Conservation (phyloP, 2,888 invertebrate species). For the Protonemura montana region DNA sequence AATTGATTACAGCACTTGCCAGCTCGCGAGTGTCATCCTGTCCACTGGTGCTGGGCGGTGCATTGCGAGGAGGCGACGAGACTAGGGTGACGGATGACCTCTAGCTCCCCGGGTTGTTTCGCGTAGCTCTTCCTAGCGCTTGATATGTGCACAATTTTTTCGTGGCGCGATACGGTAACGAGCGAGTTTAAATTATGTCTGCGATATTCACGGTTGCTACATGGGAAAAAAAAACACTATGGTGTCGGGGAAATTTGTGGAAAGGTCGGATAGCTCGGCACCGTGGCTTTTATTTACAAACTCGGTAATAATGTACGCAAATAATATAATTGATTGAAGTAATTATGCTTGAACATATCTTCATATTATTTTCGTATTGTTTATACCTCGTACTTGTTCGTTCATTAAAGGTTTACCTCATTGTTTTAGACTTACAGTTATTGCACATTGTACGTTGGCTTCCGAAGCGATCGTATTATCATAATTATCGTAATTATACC, state of each 20-base stretch:
- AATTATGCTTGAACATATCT: too few relatives aligned
- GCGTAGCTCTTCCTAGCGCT: neutral
- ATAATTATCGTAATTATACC: too few relatives aligned
- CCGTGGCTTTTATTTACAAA: neutral
- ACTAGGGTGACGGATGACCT: neutral
- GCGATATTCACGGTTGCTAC: too few relatives aligned
- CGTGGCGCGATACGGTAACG: neutral
- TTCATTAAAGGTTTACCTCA: too few relatives aligned
- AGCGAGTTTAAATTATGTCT: neutral
- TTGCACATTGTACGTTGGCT: too few relatives aligned
- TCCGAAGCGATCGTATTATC: too few relatives aligned
- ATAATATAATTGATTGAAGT: too few relatives aligned
- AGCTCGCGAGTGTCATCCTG: neutral
- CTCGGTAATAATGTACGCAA: too few relatives aligned
- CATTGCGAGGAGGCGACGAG: neutral
- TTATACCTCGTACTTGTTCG: too few relatives aligned
- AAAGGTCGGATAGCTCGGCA: neutral
- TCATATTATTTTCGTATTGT: too few relatives aligned
- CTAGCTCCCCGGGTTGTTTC: neutral
- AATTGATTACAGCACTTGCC: constrained; percentile 26
- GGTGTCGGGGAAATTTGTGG: neutral
- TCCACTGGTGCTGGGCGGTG: neutral
- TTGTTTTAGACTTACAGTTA: too few relatives aligned
- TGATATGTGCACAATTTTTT: neutral
- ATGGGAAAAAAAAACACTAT: neutral